Evolutionary conservation across 2,113 vertebrate genomes (phyloP).

Genomic region (Ailuropoda melanoleuca): DNA sequence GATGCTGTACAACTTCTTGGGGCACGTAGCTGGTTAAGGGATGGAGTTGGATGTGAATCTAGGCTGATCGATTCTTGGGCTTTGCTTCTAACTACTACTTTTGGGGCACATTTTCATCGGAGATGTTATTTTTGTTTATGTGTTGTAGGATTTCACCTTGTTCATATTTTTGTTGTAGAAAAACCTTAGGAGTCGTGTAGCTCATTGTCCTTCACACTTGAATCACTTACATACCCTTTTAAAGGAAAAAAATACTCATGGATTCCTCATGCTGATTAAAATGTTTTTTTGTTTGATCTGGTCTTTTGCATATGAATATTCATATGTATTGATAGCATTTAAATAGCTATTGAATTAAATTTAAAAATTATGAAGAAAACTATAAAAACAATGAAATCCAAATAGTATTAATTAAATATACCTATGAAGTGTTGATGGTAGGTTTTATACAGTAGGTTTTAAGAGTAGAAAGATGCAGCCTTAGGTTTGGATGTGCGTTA

Average conservation of each 20-base stretch:
- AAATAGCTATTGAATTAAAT: neutral
- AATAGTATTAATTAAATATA: neutral
- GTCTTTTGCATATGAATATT: neutral
- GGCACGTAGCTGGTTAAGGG: neutral
- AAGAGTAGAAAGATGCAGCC: neutral
- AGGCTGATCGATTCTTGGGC: neutral
- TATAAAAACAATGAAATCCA: neutral
- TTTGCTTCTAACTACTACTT: neutral
- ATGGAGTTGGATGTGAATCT: neutral
- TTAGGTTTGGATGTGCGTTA: neutral
- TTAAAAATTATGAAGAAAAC: neutral
- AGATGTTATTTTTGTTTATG: constrained; percentile 31
- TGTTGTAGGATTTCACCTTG: neutral
- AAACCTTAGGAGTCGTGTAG: neutral
- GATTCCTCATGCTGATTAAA: constrained; percentile 24
- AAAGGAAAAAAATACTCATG: neutral
- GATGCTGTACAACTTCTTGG: neutral
- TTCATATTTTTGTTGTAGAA: neutral
- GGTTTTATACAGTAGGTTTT: neutral
- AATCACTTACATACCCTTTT: neutral
- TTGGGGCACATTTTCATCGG: neutral
- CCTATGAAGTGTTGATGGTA: neutral
- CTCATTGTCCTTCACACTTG: neutral
- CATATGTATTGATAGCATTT: neutral
- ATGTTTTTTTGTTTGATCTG: neutral